Conservation (phyloP, 1,140 invertebrate species). For the Neodiprion lecontei region DNA sequence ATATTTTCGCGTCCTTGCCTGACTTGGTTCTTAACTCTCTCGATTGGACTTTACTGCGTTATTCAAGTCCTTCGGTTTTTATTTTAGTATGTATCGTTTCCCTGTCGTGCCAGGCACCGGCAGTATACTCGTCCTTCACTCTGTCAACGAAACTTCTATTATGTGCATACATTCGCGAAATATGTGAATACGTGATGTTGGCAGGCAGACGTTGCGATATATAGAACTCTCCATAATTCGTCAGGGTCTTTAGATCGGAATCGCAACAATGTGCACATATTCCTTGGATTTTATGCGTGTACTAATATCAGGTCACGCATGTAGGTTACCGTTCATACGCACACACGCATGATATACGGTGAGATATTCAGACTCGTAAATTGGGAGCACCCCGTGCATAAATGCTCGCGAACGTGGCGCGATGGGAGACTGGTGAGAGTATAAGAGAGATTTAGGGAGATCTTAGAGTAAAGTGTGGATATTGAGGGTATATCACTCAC, state of each 20-base stretch:
- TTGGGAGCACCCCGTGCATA: constrained; percentile 32
- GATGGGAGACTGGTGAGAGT: constrained; percentile 30
- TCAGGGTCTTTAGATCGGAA: no score
- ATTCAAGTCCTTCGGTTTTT: neutral
- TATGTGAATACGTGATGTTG: no score
- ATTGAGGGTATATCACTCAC: constrained; percentile 58
- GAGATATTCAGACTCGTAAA: constrained; percentile 31
- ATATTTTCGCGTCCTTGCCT: neutral
- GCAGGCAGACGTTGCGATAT: no score
- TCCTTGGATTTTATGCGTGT: no score
- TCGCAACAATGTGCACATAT: no score
- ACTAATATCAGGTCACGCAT: no score
- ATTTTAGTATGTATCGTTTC: neutral
- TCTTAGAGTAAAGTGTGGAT: constrained; percentile 54
- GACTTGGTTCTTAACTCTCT: neutral
- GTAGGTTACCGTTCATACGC: no score
- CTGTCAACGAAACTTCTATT: no score
- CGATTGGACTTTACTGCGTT: constrained; percentile 1
- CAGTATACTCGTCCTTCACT: neutral
- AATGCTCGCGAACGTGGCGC: constrained; percentile 30
- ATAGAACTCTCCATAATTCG: no score
- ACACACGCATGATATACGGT: no score
- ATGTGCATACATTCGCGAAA: no score
- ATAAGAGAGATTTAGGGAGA: constrained; percentile 51
- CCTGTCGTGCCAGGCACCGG: neutral